These are phyloP conservation scores for Nannospalax galili DNA, from an alignment of 2,113 vertebrate genomes.

Conservation along the genomic window DNA sequence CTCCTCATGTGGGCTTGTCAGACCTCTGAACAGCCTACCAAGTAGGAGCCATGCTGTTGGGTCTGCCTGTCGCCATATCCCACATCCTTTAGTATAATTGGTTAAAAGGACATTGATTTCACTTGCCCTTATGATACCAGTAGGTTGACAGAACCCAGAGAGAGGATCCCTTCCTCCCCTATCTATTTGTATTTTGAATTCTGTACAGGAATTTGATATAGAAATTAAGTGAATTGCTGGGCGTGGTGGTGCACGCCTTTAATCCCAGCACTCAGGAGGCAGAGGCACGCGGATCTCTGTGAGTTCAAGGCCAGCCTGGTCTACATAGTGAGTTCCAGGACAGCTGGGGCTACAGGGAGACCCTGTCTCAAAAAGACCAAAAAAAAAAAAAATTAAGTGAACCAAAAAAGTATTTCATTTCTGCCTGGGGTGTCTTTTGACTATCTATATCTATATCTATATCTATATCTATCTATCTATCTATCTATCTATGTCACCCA, in stretches of 20 bases:
- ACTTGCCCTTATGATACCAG: background rate
- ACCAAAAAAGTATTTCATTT: background rate
- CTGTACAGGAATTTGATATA: background rate
- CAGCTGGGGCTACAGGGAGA: too few species aligned
- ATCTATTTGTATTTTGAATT: background rate
- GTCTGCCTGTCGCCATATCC: accelerated
- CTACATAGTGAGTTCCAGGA: too few species aligned
- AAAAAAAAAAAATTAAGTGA: background rate
- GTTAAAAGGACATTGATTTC: background rate
- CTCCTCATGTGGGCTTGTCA: background rate
- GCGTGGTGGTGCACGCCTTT: too few species aligned
- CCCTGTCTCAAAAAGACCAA: too few species aligned
- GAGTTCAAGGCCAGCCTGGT: too few species aligned
- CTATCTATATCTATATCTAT: too few species aligned
- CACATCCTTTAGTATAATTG: background rate
- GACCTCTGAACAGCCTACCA: background rate
- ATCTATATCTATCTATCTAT: too few species aligned
- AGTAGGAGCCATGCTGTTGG: accelerated
- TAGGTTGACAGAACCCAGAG: background rate
- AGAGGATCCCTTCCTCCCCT: background rate
- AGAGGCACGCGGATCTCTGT: too few species aligned
- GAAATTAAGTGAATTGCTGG: background rate
- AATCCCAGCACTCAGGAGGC: too few species aligned
- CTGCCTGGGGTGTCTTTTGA: background rate
- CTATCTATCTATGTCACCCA: background rate